These are phyloP conservation scores for Diploptera punctata DNA, from an alignment of 2,888 invertebrate species.

Conservation along the genomic window DNA sequence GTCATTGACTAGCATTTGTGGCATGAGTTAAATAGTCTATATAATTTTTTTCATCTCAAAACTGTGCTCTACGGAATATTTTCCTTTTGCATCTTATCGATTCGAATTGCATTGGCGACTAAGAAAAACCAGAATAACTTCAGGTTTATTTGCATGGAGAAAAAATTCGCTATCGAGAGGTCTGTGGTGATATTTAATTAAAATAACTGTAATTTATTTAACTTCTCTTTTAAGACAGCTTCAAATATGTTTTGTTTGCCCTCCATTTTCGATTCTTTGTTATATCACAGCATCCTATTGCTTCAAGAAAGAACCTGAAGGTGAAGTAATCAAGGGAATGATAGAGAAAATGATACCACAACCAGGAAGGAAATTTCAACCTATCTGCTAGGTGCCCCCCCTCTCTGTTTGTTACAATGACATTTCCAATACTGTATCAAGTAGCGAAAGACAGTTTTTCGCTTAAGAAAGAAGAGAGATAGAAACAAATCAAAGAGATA, in stretches of 20 bases:
- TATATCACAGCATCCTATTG: neutral
- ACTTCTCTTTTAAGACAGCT: neutral
- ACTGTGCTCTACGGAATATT: too few relatives aligned
- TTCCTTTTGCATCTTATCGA: too few relatives aligned
- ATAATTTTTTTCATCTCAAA: too few relatives aligned
- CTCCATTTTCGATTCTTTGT: neutral
- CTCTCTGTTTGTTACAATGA: slow-evolving; percentile 1
- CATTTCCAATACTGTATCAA: slow-evolving; percentile 5
- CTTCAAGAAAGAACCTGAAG: neutral
- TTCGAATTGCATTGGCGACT: too few relatives aligned
- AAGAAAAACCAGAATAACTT: too few relatives aligned
- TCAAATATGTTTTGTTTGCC: neutral
- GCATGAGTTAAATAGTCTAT: too few relatives aligned
- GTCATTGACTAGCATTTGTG: too few relatives aligned
- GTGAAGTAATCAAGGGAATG: slow-evolving; percentile 14
- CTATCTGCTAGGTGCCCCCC: neutral
- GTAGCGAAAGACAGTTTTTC: neutral
- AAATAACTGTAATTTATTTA: too few relatives aligned
- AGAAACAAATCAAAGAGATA: slow-evolving; percentile 4
- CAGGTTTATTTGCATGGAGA: too few relatives aligned
- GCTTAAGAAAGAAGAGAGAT: neutral
- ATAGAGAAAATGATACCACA: slow-evolving; percentile 7
- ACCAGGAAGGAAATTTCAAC: neutral
- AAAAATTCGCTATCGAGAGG: too few relatives aligned
- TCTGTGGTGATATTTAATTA: too few relatives aligned